A percentile compares a stretch with the other conserved stretches of the same genome.
phyloP scores from a whole-genome alignment of 2,113 vertebrate genomes.

The Typhlomys cinereus region DNA sequence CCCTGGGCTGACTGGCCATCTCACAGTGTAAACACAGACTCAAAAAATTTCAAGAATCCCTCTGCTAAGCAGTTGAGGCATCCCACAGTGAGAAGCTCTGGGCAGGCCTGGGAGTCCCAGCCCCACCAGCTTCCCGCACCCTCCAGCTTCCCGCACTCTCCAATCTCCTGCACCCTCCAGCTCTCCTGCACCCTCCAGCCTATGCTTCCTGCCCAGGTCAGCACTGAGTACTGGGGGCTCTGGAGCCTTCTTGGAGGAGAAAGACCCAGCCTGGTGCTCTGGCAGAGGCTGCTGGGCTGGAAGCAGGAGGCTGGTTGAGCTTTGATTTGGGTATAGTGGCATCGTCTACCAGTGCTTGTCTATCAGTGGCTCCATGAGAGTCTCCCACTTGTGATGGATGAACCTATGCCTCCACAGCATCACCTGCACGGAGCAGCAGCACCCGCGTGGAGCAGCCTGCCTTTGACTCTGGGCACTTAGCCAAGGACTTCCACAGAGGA shows the following conservation, averaged over 20 bases:
- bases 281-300: neutral
- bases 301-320: too few relatives aligned
- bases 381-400: neutral
- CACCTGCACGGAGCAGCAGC: too few relatives aligned
- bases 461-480: accelerated
- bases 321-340: too few relatives aligned
- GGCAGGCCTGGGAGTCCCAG: neutral
- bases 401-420: too few relatives aligned
- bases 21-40: neutral
- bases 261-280: neutral
- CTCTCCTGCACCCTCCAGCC: neutral
- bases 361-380: neutral
- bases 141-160: too few relatives aligned
- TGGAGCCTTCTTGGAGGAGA: neutral
- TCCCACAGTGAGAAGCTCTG: neutral
- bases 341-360: neutral
- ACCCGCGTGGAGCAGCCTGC: neutral
- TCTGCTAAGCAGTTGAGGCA: too few relatives aligned
- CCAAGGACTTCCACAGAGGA: neutral
- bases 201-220: neutral
- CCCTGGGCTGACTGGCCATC: neutral
- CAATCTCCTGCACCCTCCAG: too few relatives aligned
- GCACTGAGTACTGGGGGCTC: accelerated
- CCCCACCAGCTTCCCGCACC: neutral
- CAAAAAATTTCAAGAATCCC: slow-evolving; percentile 37